Base-by-base conservation (phyloP, 1,140 invertebrate species). In the Sarcophaga bullata region DNA sequence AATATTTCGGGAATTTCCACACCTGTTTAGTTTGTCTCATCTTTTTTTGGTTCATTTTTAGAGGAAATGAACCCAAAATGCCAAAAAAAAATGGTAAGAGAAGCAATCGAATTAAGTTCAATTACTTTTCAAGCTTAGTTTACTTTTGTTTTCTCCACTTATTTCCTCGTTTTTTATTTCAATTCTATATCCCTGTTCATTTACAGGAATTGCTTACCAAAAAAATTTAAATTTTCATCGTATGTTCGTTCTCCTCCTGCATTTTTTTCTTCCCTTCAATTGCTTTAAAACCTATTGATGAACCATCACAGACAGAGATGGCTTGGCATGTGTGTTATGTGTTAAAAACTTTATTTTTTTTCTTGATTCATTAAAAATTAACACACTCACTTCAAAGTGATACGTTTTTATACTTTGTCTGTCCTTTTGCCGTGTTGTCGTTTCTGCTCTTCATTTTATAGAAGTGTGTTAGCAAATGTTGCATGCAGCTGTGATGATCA, bases 361-460 rank as follows among this genome's bases (percentile, higher is more conserved):
- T 73, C 25, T 49, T 78, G 75, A 78, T 78, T 52, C 75, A 78
- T 78, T 78, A 78, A 78, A 78, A 78, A 78, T 78, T 78, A 78
- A 78, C 75, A 78, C 75, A 78, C 48, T 50, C 75, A 78, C 48
- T 50, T 78, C 48, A 78, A 78, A 78, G 48, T 49, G 62, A 37
- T 37, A 37, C 25, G 25, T 37, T 37, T n/a, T 37, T 37, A 37
- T 37, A 37, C 25, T 37, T 37, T 37, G 25, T 37, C 25, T 37
- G 25, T 37, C 25, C 25, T 4, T 37, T 37, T 2, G 1, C 25
- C 25, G 4, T 37, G 25, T 37, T 37, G 25, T 37, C 25, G 25
- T 37, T 37, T 2, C 25, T 37, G 25, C 25, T 37, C 25, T 37
- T 37, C 4, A 37, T 37, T 37, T 37, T 37, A 2, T 37, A 37